Evolutionary conservation across 1,140 invertebrate species (phyloP).

Genomic region (Bradynema listronoti): DNA sequence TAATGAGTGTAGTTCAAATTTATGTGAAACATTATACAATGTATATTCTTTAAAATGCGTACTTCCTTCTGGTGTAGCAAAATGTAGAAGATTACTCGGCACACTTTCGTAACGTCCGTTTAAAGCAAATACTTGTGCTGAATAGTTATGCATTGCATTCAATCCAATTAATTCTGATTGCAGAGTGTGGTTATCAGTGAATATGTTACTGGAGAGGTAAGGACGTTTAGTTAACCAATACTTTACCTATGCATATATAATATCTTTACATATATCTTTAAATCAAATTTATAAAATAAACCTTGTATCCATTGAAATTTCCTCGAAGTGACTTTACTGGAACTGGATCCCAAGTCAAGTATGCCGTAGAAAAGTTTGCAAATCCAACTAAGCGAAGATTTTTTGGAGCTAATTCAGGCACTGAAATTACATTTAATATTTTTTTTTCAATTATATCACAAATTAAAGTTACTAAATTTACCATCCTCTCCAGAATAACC

Average conservation of each 20-base stretch:
- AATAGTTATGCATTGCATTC: conserved; percentile 44
- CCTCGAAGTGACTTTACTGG: conserved; percentile 33
- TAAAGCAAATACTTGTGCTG: conserved; percentile 38
- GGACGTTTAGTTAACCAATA: conserved; percentile 44
- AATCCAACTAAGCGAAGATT: conserved; percentile 31
- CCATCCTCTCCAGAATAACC: conserved; percentile 92
- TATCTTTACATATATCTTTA: background rate
- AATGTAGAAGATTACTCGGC: conserved; percentile 34
- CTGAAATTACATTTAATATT: conserved; percentile 25
- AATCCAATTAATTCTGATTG: conserved; percentile 19
- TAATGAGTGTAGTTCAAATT: no score
- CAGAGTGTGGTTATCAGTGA: conserved; percentile 3
- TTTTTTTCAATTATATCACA: background rate
- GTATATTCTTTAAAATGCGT: background rate
- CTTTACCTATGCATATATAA: conserved; percentile 25
- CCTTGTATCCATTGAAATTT: conserved; percentile 50
- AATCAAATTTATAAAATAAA: conserved; percentile 1
- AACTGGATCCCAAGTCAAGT: conserved; percentile 43
- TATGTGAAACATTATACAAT: conserved; percentile 5
- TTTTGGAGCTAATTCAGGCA: conserved; percentile 34
- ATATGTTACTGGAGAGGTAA: conserved; percentile 15
- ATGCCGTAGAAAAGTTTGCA: conserved; percentile 44
- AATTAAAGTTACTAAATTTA: conserved; percentile 50
- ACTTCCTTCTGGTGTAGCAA: conserved; percentile 56
- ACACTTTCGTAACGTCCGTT: conserved; percentile 43